These are phyloP conservation scores for Ibidorhyncha struthersii DNA, from an alignment of 2,113 vertebrate genomes.

Conservation along the genomic window DNA sequence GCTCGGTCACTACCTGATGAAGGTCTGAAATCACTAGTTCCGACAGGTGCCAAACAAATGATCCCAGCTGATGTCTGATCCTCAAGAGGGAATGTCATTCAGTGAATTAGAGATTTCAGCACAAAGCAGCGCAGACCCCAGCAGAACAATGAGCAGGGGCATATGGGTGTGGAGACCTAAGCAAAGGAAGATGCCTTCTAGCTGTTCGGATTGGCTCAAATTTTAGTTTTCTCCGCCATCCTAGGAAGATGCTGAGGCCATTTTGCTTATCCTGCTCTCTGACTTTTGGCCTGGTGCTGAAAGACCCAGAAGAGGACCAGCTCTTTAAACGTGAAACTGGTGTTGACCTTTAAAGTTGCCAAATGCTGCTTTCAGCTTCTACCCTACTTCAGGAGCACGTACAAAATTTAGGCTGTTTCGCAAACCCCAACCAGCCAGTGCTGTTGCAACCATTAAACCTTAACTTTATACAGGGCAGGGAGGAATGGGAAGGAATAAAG, in stretches of 20 bases:
- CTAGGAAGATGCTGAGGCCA: fast-evolving
- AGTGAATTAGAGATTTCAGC: background rate
- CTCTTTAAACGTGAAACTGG: background rate
- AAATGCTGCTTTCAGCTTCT: background rate
- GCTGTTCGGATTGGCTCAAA: background rate
- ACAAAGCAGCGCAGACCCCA: background rate
- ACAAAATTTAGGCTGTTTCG: background rate
- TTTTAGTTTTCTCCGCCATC: background rate
- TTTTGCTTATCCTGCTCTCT: background rate
- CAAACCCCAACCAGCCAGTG: background rate
- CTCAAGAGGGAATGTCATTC: fast-evolving
- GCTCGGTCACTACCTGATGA: background rate
- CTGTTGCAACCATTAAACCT: background rate
- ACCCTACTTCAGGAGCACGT: background rate
- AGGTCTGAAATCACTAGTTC: background rate
- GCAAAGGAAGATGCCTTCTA: background rate
- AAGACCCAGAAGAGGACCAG: background rate
- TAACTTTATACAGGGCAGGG: background rate
- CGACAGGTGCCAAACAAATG: background rate
- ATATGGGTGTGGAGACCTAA: background rate
- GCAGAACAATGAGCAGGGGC: fast-evolving
- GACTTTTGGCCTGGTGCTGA: background rate
- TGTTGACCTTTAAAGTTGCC: background rate
- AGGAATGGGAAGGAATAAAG: background rate
- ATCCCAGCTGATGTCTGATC: background rate